Conservation (phyloP, 2,797 vertebrate species). For the Momotus momota region DNA sequence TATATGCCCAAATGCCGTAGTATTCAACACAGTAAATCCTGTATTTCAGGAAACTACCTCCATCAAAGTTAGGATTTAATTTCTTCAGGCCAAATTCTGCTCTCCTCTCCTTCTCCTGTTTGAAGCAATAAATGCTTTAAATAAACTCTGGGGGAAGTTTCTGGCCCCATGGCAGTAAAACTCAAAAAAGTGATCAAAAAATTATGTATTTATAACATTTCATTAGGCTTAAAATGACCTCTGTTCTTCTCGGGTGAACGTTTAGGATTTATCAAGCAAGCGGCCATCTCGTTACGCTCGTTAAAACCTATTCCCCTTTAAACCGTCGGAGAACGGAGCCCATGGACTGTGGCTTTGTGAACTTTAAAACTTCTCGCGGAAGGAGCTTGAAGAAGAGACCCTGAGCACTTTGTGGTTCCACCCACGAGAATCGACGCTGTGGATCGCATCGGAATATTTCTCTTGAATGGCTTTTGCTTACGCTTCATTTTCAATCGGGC, state of each 20-base stretch:
- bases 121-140: not conserved
- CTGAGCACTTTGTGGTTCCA: fast-evolving
- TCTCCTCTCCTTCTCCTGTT: not conserved
- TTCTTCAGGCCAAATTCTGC: not conserved
- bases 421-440: not conserved
- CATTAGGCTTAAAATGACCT: not conserved
- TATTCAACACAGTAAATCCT: not conserved
- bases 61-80: not conserved
- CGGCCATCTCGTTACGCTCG: fast-evolving
- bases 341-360: not conserved
- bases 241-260: not conserved
- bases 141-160: not conserved
- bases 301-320: not conserved
- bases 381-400: not conserved
- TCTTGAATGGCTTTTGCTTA: constrained; percentile 73
- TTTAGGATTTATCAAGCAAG: not conserved
- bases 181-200: not conserved
- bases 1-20: not conserved
- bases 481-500: constrained; percentile 68
- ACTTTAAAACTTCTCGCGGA: not conserved
- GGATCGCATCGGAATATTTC: not conserved
- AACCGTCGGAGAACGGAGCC: not conserved
- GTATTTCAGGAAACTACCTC: not conserved
- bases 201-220: not conserved
- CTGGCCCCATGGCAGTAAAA: not conserved